Percentiles rank a stretch among this genome's conserved stretches.
Conservation (phyloP, 2,797 vertebrate genomes). For the Lithobates pipiens region DNA sequence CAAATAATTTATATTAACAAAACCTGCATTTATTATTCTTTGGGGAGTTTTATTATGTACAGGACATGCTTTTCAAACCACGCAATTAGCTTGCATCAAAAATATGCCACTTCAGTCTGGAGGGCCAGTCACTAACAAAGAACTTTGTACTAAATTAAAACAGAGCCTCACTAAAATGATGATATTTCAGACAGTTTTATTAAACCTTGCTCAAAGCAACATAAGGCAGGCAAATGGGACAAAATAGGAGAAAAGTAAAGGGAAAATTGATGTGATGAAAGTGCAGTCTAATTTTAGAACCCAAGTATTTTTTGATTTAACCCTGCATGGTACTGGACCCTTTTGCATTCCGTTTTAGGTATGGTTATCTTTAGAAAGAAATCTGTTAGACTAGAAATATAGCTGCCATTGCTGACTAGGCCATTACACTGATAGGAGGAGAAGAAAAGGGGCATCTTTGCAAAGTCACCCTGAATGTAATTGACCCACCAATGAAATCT, state of each 20-base stretch:
- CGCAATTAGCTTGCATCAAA: not conserved
- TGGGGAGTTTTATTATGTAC: not conserved
- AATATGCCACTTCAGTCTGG: not conserved
- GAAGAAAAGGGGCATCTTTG: no score
- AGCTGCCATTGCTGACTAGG: no score
- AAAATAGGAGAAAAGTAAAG: not conserved
- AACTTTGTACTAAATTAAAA: not conserved
- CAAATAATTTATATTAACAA: not conserved
- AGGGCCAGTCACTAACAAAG: not conserved
- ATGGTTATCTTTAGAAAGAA: no score
- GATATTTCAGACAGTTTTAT: not conserved
- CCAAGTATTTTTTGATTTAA: not conserved
- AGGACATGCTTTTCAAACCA: not conserved
- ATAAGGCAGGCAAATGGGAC: not conserved
- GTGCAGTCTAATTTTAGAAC: not conserved
- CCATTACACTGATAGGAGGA: no score
- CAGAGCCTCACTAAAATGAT: conserved; percentile 1
- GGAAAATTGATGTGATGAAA: not conserved
- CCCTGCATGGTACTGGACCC: no score
- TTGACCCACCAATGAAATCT: no score
- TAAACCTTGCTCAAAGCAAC: not conserved
- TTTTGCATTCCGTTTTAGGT: no score
- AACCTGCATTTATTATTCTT: not conserved
- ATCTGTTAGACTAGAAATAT: no score
- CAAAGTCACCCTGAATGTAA: no score